Base-by-base conservation (phyloP, 2,888 invertebrate species). In the Diplazon laetatorius region DNA sequence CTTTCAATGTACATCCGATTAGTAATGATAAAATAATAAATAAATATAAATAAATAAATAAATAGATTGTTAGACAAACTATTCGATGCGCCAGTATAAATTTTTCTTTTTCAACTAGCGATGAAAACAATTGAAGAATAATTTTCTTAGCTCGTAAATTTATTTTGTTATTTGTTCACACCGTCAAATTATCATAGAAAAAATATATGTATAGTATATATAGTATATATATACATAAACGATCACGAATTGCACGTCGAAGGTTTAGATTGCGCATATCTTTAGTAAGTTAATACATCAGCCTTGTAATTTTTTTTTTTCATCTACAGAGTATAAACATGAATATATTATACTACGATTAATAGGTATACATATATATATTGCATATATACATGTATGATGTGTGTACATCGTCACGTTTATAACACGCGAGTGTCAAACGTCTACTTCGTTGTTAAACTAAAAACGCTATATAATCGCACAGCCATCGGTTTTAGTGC, bases 381-480 rank as follows among this genome's bases (percentile, higher is more conserved):
- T n/a, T n/a, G n/a, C n/a, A n/a, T n/a, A n/a, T n/a, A n/a, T n/a
- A n/a, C n/a, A n/a, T n/a, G n/a, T n/a, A n/a, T n/a, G 62, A 68
- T 63, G 72, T 72, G 48, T 77, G 37, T 73, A 73, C 68, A 73
- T 73, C 37, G 57, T 63, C 68, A 44, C 62, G 63, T 44, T 5
- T 74, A 68, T 68, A 62, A 72, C 62, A 68, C 60, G 60, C 62
- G 55, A 55, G 42, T 52, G 55, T 42, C 60, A 55, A 55, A 16
- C 10, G 30, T 78, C 20, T 50, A 73, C 62, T n/a, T 50, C 73
- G 70, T 37, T 81, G 78, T 79, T 70, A 79, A 74, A 60, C 75
- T 57, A 69, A 71, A n/a, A 69, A 75, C 60, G 62, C 66, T 69
- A 55, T n/a, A n/a, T 6, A 9, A 80, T 66, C 50, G 55, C 46